Evolutionary conservation across 2,888 invertebrate genomes (phyloP).

Genomic region (Eristalis intricaria): DNA sequence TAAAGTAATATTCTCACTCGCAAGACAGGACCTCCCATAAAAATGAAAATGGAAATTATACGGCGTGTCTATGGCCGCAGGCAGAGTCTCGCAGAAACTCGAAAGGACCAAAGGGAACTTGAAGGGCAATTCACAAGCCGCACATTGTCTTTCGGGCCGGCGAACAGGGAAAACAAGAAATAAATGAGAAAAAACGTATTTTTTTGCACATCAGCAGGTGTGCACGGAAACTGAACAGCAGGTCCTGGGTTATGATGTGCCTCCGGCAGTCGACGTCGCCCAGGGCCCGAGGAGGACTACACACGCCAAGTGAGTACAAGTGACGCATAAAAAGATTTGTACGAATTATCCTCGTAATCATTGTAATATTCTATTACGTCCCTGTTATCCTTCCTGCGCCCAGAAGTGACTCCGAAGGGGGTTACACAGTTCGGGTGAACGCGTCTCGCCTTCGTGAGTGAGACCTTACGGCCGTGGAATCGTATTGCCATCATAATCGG

Average conservation of each 20-base stretch:
- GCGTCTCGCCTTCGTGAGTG: conserved; percentile 7
- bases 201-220: conserved; percentile 35
- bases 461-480: conserved; percentile 38
- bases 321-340: conserved; percentile 67
- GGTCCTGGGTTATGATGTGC: conserved; percentile 50
- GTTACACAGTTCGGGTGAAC: conserved; percentile 10
- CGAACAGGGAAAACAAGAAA: background rate
- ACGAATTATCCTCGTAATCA: conserved; percentile 65
- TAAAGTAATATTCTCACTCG: conserved; percentile 61
- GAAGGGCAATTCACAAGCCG: conserved; percentile 51
- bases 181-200: background rate
- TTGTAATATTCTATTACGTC: conserved; percentile 68
- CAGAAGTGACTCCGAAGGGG: conserved; percentile 14
- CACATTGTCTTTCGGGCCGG: conserved; percentile 24
- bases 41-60: conserved; percentile 64
- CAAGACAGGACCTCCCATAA: conserved; percentile 48
- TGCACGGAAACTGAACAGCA: conserved; percentile 44
- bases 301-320: conserved; percentile 47
- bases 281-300: background rate
- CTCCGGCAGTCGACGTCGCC: conserved; percentile 14
- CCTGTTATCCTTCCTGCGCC: conserved; percentile 56
- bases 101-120: conserved; percentile 20
- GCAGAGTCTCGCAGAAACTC: conserved; percentile 34
- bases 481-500: conserved; percentile 57
- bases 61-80: conserved; percentile 50